Base-by-base conservation (phyloP, 2,797 vertebrate genomes). In the Bufotes viridis region DNA sequence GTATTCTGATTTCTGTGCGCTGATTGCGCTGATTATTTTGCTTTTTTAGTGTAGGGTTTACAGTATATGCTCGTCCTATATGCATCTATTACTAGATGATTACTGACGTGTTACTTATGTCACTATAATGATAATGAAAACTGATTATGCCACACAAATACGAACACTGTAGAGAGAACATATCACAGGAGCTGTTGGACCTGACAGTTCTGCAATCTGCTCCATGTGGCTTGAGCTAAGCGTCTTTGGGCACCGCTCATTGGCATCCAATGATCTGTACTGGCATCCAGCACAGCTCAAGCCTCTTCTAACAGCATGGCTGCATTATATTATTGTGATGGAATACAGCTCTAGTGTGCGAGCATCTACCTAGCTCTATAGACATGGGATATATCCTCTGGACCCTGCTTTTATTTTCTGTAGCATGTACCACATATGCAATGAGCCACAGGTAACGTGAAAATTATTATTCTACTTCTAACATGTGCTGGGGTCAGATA, bases 371-470 rank as follows among this genome's bases (percentile, higher is more conserved):
- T 24, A 78, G 53, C 67, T n/a, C 22, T 78, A 69, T n/a, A 78
- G 60, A n/a, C 63, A 88, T 88, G 87, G 75, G 55, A 80, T 34
- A 22, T 69, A 69, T 80, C 34, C 60, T 57, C 18, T 63, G 65
- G 75, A 70, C 53, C 14, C 26, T 86, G 51, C 26, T 86, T 11
- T 42, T 42, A 42, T 75, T 63, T 51, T 55, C 78, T 67, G 13
- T 82, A 14, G 51, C 63, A 20, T 75, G 15, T 57, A 75, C 81
- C 14, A n/a, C 60, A 51, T 20, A 12, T 75, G 34, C 20, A 11
- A 78, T 26, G 24, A 58, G 70, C 57, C 61, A 60, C 79, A 82
- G 88, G 88, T 89, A 89, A 89, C 57, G 51, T 60, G 57, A 26
- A 72, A 13, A 61, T 70, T 24, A 20, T 57, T 26, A 14, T n/a